Conservation (phyloP, 1,140 invertebrate genomes). For the Sarcophaga peregrina region DNA sequence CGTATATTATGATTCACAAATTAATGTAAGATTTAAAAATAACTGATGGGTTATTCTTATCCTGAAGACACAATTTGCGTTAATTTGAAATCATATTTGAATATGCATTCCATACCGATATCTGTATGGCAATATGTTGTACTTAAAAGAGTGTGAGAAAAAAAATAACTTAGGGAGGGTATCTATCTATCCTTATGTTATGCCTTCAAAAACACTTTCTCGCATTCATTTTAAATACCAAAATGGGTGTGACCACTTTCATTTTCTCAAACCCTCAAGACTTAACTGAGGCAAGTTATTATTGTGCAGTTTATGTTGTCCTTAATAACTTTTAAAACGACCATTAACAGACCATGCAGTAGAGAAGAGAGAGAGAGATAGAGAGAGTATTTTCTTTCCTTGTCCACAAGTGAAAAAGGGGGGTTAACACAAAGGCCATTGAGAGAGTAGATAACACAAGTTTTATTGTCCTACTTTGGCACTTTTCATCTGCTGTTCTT, state of each 20-base stretch:
- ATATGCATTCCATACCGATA: not conserved
- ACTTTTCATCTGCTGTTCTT: not conserved
- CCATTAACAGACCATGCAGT: no score
- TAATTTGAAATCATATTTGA: not conserved
- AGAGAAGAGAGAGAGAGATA: no score
- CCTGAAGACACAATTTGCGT: no score
- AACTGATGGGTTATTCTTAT: no score
- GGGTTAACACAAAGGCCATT: not conserved
- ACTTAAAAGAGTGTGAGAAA: not conserved
- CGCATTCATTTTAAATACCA: not conserved
- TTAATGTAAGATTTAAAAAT: no score
- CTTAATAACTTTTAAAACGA: not conserved
- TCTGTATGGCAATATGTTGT: no score
- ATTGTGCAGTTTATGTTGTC: not conserved
- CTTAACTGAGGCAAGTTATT: not conserved
- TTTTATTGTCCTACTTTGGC: not conserved
- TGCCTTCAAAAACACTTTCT: not conserved
- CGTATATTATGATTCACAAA: no score
- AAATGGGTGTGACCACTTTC: not conserved
- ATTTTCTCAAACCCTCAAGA: not conserved
- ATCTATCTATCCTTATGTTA: not conserved
- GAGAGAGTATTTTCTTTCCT: no score
- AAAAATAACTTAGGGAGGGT: not conserved
- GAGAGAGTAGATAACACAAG: not conserved
- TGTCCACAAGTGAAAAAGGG: no score